Percentiles rank a stretch among this genome's conserved stretches.
phyloP scores from a whole-genome alignment of 2,797 vertebrate species.

The Sarcophilus harrisii region DNA sequence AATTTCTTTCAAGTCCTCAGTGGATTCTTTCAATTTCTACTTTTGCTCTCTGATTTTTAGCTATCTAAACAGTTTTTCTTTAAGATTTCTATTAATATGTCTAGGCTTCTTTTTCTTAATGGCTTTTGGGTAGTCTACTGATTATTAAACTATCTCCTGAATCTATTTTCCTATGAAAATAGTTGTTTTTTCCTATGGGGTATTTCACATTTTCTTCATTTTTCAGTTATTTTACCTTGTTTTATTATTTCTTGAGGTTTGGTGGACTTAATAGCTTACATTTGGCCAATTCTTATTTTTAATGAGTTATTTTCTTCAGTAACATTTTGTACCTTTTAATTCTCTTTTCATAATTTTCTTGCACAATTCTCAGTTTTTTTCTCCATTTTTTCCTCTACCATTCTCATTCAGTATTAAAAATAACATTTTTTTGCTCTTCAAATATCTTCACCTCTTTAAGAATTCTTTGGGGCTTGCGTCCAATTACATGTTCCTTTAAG shows the following conservation, averaged over 20 bases:
- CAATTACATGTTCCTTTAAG: not conserved
- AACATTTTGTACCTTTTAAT: not conserved
- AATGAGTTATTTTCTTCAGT: not conserved
- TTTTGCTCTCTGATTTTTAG: not conserved
- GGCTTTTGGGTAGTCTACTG: not conserved
- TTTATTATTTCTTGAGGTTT: not conserved
- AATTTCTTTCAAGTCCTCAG: not conserved
- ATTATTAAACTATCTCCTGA: not conserved
- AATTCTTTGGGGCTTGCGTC: not conserved
- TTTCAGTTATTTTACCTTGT: not conserved
- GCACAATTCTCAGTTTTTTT: not conserved
- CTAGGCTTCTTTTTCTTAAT: not conserved
- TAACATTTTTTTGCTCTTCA: not conserved
- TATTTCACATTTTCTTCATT: not conserved
- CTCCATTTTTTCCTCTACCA: not conserved
- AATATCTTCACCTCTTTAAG: not conserved
- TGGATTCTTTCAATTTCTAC: not conserved
- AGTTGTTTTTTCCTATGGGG: not conserved
- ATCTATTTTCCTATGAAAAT: not conserved
- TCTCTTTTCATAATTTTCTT: not conserved
- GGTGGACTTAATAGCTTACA: not conserved
- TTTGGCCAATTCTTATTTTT: not conserved
- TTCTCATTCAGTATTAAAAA: not conserved
- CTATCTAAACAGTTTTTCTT: not conserved
- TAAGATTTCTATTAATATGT: not conserved